Evolutionary conservation across 2,113 vertebrate species (phyloP), one percentile per base, ranked within the genome.

Genomic region (Clarias macrocephalus): DNA sequence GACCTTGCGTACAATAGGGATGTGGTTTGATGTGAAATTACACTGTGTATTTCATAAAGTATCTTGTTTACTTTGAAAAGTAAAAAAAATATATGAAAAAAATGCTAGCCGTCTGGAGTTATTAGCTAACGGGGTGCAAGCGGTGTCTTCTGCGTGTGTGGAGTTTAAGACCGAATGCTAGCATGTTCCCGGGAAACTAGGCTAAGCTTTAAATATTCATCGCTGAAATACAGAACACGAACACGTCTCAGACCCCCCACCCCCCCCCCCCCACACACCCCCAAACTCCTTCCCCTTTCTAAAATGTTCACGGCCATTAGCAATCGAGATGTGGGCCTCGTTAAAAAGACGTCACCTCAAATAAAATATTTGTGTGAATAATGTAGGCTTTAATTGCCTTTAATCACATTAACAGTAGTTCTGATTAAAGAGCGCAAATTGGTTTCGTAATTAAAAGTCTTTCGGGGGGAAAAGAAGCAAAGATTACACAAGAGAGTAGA

Each of bases 341-440:
- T 86, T 88, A 88, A 77, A 88, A 88, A 82, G 86, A 84, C 33
- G 83, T 89, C 84, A 81, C 70, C 80, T 76, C 73, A 91, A 90
- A 89, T 87, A 81, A 91, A 90, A 91, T 92, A 91, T 91, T 90
- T 88, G 88, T 82, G 85, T 89, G 86, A 84, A 83, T 89, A 91
- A 90, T 89, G 80, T 86, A 73, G 62, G 83, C 37, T 72, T 89
- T 87, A 88, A 87, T 85, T 89, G 88, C 79, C 75, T 83, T 86
- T 85, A 82, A 82, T 86, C 84, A 89, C 70, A 85, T 90, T 83
- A 89, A 80, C 88, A 88, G 82, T 88, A 82, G 87, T 79, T 86
- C 87, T 81, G 82, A 89, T 89, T 80, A 87, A 80, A 82, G 48
- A 80, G 70, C 19, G 66, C 30, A 54, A 57, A 86, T 86, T 89